A percentile compares a stretch with the other conserved stretches of the same genome.
Conservation (phyloP, 1,140 invertebrate genomes). For the Hormaphis cornu region DNA sequence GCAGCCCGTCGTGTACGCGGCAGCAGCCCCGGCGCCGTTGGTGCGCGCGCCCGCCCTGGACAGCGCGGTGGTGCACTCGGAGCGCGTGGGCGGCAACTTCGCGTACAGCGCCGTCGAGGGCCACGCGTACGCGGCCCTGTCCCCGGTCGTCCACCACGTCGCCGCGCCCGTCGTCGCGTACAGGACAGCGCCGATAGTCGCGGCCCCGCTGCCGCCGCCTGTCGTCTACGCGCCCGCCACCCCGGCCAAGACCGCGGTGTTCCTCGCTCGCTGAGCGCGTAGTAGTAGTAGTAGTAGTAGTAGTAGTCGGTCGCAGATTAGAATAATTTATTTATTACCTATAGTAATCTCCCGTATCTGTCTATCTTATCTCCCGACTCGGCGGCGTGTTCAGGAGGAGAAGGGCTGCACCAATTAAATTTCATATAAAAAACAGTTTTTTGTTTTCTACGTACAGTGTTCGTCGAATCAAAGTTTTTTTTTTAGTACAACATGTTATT, state of each 20-base stretch:
- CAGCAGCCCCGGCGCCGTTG: slow-evolving; percentile 40
- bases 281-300: too few relatives aligned
- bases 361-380: too few relatives aligned
- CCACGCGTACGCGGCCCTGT: slow-evolving; percentile 46
- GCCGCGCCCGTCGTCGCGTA: slow-evolving; percentile 38
- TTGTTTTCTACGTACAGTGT: too few relatives aligned
- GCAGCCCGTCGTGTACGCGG: slow-evolving; percentile 3
- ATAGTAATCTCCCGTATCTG: too few relatives aligned
- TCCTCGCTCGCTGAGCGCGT: not conserved
- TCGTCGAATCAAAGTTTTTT: too few relatives aligned
- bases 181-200: slow-evolving; percentile 35
- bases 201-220: slow-evolving; percentile 8
- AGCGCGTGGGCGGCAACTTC: slow-evolving; percentile 49
- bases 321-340: too few relatives aligned
- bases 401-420: too few relatives aligned
- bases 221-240: slow-evolving; percentile 20
- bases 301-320: too few relatives aligned
- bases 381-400: too few relatives aligned
- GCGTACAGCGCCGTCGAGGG: slow-evolving; percentile 48
- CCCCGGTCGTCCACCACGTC: slow-evolving; percentile 42
- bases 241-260: slow-evolving; percentile 13
- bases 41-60: slow-evolving; percentile 46
- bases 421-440: too few relatives aligned
- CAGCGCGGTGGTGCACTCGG: slow-evolving; percentile 47
- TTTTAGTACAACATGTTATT: too few relatives aligned